phyloP scores from a whole-genome alignment of 2,797 vertebrate genomes.

The Pangasius mekongensis region DNA sequence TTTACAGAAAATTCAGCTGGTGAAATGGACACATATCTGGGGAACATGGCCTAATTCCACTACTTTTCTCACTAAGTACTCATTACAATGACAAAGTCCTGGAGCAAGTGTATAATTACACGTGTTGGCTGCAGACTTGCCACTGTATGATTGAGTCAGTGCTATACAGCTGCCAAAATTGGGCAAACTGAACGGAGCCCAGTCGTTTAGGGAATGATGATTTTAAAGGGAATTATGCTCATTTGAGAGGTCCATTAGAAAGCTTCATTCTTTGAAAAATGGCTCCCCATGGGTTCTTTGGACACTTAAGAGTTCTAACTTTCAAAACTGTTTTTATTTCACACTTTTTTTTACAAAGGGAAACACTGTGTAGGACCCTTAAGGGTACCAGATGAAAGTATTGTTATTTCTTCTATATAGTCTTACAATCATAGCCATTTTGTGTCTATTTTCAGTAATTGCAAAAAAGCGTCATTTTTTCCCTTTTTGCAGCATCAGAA shows the following conservation, averaged over 20 bases:
- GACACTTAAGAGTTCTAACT: not conserved
- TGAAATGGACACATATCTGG: conserved; percentile 1
- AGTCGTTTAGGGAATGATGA: conserved; percentile 27
- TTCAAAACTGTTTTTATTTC: conserved; percentile 5
- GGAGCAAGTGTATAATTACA: conserved; percentile 44
- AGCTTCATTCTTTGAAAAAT: not conserved
- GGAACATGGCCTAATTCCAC: conserved; percentile 30
- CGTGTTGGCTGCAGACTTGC: conserved; percentile 6
- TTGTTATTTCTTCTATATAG: not conserved
- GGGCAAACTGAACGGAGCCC: conserved; percentile 32
- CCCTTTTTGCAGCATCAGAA: not conserved
- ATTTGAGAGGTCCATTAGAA: conserved; percentile 37
- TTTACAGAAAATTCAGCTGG: conserved; percentile 13
- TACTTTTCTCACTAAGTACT: conserved; percentile 32
- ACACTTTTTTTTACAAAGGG: not conserved
- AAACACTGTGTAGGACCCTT: not conserved
- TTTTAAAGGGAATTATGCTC: conserved; percentile 47
- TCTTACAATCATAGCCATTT: not conserved
- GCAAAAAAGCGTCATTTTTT: not conserved
- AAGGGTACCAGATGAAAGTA: not conserved
- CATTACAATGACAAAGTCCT: conserved; percentile 40
- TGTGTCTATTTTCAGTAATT: not conserved
- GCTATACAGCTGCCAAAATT: conserved; percentile 27
- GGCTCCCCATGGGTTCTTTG: not conserved
- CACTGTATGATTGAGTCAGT: conserved; percentile 13